A percentile compares a stretch with the other conserved stretches of the same genome.
These are phyloP conservation scores for Heptranchias perlo DNA, from an alignment of 2,113 vertebrate species.

Conservation along the genomic window DNA sequence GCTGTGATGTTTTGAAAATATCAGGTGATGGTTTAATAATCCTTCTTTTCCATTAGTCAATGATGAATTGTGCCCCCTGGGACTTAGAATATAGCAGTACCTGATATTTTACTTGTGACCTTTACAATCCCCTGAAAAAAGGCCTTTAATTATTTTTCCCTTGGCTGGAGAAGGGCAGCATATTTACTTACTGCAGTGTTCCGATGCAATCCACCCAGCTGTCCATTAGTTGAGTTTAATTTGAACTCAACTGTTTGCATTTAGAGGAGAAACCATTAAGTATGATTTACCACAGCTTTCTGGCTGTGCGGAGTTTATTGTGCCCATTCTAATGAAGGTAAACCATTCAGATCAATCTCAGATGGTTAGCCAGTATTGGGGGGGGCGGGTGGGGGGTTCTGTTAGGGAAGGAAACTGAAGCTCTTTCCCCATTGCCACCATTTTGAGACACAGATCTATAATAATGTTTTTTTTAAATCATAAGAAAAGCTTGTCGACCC, in stretches of 20 bases:
- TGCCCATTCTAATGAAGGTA: neutral
- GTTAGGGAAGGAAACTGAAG: neutral
- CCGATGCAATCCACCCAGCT: neutral
- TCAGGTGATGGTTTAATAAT: neutral
- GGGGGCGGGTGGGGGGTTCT: too few species aligned
- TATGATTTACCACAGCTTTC: neutral
- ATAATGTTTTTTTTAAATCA: neutral
- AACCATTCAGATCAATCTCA: neutral
- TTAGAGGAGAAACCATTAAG: neutral
- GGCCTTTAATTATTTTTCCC: neutral
- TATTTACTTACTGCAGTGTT: neutral
- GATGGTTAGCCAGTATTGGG: too few species aligned
- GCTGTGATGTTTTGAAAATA: neutral
- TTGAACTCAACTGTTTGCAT: neutral
- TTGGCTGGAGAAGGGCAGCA: neutral
- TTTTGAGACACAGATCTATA: neutral
- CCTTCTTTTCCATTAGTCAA: neutral
- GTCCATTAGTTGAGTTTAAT: neutral
- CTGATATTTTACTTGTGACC: neutral
- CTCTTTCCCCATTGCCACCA: neutral
- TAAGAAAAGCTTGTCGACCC: neutral
- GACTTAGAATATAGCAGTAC: neutral
- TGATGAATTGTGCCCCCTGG: neutral
- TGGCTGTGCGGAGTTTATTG: neutral
- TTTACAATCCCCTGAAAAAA: neutral